Conservation (phyloP, 1,140 invertebrate genomes). For the Scaptodrosophila lebanonensis region DNA sequence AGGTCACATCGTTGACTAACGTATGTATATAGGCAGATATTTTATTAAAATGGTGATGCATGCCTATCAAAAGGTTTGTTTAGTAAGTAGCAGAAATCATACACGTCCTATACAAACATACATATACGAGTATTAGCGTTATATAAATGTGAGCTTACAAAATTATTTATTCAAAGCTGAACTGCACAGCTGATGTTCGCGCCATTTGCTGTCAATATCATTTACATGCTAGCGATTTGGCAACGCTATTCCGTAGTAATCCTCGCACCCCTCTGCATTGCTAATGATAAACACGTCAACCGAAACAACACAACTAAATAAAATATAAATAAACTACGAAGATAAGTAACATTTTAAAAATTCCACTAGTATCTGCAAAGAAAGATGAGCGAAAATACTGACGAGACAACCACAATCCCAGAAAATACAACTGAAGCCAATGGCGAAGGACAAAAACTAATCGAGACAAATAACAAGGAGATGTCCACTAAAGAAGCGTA, state of each 20-base stretch:
- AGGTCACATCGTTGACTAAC: too few relatives aligned
- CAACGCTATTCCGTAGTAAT: neutral
- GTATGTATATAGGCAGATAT: too few relatives aligned
- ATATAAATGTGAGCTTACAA: too few relatives aligned
- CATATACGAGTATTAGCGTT: too few relatives aligned
- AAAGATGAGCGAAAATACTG: constrained; percentile 24
- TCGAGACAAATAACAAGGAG: constrained; percentile 23
- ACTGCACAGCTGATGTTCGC: too few relatives aligned
- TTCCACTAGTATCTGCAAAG: neutral
- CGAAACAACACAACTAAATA: constrained; percentile 38
- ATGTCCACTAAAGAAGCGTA: constrained; percentile 78
- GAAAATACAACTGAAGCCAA: neutral
- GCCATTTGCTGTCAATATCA: neutral
- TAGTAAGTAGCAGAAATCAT: too few relatives aligned
- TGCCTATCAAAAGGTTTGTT: too few relatives aligned
- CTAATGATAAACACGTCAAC: constrained; percentile 53
- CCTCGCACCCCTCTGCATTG: constrained; percentile 11
- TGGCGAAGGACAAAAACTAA: constrained; percentile 13
- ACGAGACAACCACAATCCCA: neutral
- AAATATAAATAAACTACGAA: constrained; percentile 21
- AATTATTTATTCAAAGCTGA: too few relatives aligned
- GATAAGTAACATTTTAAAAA: neutral
- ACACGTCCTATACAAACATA: too few relatives aligned
- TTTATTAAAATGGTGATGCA: too few relatives aligned
- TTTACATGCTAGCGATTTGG: neutral